Base-by-base conservation (phyloP, 2,797 vertebrate species). In the Remorina albescens region DNA sequence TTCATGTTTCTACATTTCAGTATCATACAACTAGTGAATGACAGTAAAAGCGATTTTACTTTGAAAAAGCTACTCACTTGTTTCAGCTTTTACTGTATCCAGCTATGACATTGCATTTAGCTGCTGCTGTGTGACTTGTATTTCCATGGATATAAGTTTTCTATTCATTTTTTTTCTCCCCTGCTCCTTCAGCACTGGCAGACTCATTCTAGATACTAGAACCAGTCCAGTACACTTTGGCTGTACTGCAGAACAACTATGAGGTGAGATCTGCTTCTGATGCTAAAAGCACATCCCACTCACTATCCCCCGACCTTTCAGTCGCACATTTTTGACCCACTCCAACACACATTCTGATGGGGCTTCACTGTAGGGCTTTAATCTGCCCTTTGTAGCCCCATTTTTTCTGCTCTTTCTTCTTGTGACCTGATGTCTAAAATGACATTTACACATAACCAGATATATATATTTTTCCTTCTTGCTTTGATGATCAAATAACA, bases 151-250 rank as follows among this genome's bases (percentile, higher is more conserved):
- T 62, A 3, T 8, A 42, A 30, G 19, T 37, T 19, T 56, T 46
- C 23, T 76, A 2, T 66, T 70, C 25, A 55, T 50, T 58, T 19
- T 83, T 34, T 32, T 21, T n/a, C 32, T 12, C 37, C 41, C 67
- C 74, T 83, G 80, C 68, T 84, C 72, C 74, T 74, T 78, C 77
- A 94, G 92, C 90, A 87, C 59, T 89, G 89, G 86, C 89, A 91
- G 62, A 68, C 84, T 60, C 86, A 86, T 58, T 90, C 81, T 90
- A 89, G 88, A 91, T 92, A 93, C 82, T 94, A 92, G 91, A 75
- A 16, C 65, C 71, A 75, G 75, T 80, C 79, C 69, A 81, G 83
- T 84, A 67, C 71, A 79, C 61, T 71, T 75, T 77, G 87, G 80
- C 87, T 81, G 71, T 28, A 73, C 84, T 76, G 77, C 87, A 81